A percentile compares a stretch with the other conserved stretches of the same genome.
phyloP scores from a whole-genome alignment of 2,888 invertebrate species.

The Phanerotoma sp. region DNA sequence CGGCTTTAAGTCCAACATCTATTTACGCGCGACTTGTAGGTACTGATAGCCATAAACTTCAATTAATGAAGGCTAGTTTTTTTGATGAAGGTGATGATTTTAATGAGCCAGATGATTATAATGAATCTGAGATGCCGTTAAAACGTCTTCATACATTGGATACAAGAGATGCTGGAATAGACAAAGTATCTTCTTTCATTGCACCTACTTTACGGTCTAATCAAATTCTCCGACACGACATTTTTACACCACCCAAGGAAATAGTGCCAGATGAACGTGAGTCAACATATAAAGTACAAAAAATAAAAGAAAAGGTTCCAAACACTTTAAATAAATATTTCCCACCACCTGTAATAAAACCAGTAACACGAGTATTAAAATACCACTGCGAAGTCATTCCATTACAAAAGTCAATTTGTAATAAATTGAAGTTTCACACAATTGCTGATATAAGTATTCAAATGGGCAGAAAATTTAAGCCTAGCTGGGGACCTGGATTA shows the following conservation, averaged over 20 bases:
- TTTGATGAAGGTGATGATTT: conserved; percentile 59
- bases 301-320: conserved; percentile 31
- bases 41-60: conserved; percentile 69
- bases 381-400: conserved; percentile 56
- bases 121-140: neutral
- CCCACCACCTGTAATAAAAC: conserved; percentile 51
- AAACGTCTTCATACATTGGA: conserved; percentile 2
- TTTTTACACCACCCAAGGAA: conserved; percentile 5
- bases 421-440: conserved; percentile 43
- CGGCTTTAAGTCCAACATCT: conserved; percentile 63
- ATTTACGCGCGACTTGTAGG: conserved; percentile 66
- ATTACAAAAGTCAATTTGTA: conserved; percentile 45
- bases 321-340: conserved; percentile 33
- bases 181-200: conserved; percentile 11
- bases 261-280: conserved; percentile 10
- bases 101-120: conserved; percentile 28
- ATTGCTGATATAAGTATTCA: conserved; percentile 49
- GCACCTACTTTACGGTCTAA: conserved; percentile 32
- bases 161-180: neutral
- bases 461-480: conserved; percentile 67
- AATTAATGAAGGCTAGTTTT: conserved; percentile 82
- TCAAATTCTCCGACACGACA: conserved; percentile 26
- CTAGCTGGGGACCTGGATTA: conserved; percentile 74
- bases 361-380: conserved; percentile 57
- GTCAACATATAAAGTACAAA: conserved; percentile 19